Percentiles rank a stretch among this genome's conserved stretches.
phyloP scores from a whole-genome alignment of 2,113 vertebrate species.

The Micronycteris hirsuta region DNA sequence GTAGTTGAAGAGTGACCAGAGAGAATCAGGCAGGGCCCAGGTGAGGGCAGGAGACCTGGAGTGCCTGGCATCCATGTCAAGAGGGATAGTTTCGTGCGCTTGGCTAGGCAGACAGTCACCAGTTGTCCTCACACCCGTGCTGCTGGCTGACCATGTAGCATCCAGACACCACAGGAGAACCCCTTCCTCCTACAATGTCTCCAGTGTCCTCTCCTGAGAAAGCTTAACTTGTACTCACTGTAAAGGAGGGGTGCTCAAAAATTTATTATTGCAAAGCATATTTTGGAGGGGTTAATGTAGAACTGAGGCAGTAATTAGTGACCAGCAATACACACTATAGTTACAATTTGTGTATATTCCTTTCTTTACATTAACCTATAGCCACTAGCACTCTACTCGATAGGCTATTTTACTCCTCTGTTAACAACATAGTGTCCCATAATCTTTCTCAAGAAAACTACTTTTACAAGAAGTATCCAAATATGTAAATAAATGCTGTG shows the following conservation, averaged over 20 bases:
- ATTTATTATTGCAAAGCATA: background rate
- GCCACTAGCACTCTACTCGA: background rate
- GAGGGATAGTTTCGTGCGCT: background rate
- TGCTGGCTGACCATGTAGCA: background rate
- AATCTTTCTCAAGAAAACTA: background rate
- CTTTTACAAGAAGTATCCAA: background rate
- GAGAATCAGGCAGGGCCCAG: background rate
- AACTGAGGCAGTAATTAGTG: background rate
- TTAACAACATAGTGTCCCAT: background rate
- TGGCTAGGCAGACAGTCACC: too few relatives aligned
- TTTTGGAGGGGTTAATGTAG: background rate
- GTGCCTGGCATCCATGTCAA: too few relatives aligned
- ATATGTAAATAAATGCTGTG: background rate
- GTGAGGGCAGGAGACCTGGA: background rate
- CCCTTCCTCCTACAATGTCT: background rate
- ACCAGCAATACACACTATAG: background rate
- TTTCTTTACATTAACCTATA: background rate
- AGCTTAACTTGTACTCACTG: background rate
- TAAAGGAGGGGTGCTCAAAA: background rate
- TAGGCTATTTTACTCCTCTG: background rate
- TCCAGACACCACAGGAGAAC: background rate
- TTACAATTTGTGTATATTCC: background rate
- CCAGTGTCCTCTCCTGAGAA: background rate
- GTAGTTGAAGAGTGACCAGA: background rate
- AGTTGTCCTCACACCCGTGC: background rate